Evolutionary conservation across 1,140 invertebrate species (phyloP), one percentile per base, ranked within the genome.

Genomic region (Sarcophaga bullata): DNA sequence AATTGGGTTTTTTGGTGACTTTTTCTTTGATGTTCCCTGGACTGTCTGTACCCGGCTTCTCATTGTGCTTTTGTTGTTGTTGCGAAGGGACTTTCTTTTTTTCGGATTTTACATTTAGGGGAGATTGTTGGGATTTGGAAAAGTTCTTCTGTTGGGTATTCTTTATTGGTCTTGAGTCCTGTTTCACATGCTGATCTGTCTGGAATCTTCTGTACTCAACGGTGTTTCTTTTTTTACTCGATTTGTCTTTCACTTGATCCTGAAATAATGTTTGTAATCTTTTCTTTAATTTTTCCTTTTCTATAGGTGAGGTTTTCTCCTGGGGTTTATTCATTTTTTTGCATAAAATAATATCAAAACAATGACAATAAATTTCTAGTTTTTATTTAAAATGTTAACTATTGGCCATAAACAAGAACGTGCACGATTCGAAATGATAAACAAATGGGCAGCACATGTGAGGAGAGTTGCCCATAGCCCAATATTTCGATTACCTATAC

Each of bases 391-490:
- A 72, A 72, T 19, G 62, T 72, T 19, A 37, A 37, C 1, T 37
- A 37, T 37, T 37, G 50, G 13, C 50, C 8, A 52, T 68, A 19
- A 68, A 68, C n/a, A 68, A 76, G 73, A 78, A 52, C 75, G 75
- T 52, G 75, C 48, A 52, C 73, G n/a, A 49, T 49, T 49, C 48
- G 73, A 76, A 78, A 50, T 52, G 75, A 78, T 78, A 78, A 78
- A 78, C 75, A 78, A 76, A 78, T 50, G 6, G 25, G 75, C 46
- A 76, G 75, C 75, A 78, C 75, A 78, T 78, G 75, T 76, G 9
- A 48, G 8, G 48, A 78, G 75, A 9, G 48, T 3, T 50, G 75
- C n/a, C 11, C 25, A 48, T 72, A 10, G n/a, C 25, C 25, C 25
- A 1, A 37, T 4, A 37, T 37, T 37, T 37, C 4, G 1, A 37